Evolutionary conservation across 2,888 invertebrate genomes (phyloP).

Genomic region (Metallyticus violacea): DNA sequence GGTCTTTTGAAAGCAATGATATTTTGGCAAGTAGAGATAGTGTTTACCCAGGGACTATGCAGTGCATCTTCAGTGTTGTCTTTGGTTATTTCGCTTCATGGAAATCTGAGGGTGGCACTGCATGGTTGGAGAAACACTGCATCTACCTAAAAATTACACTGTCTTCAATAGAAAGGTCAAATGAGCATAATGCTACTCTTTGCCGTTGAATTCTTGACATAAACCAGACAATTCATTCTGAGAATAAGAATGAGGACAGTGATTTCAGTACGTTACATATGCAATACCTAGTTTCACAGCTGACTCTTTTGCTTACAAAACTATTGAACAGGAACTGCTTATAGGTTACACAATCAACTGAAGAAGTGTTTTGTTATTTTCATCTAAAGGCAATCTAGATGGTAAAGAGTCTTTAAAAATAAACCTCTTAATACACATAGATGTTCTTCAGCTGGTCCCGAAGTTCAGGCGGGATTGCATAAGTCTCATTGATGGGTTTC

Average conservation of each 20-base stretch:
- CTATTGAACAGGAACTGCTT: neutral
- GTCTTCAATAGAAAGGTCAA: neutral
- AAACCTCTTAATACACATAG: constrained; percentile 69
- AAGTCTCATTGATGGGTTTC: constrained; percentile 77
- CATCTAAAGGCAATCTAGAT: neutral
- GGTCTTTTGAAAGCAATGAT: neutral
- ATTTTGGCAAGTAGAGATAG: neutral
- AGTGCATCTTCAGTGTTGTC: no score
- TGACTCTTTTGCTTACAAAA: neutral
- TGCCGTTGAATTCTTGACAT: neutral
- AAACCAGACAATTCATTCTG: neutral
- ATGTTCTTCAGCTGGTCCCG: constrained; percentile 85
- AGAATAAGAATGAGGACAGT: neutral
- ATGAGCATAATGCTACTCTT: neutral
- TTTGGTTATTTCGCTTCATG: neutral
- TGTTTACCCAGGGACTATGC: neutral
- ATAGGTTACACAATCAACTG: neutral
- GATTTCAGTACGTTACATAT: neutral
- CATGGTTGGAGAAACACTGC: neutral
- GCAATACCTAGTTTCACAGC: neutral
- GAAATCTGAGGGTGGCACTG: neutral
- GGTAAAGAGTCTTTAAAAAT: neutral
- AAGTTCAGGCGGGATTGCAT: constrained; percentile 82
- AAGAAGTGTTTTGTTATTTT: neutral
- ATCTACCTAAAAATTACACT: neutral